Conservation (phyloP, 2,797 vertebrate genomes). For the Leuciscus waleckii region DNA sequence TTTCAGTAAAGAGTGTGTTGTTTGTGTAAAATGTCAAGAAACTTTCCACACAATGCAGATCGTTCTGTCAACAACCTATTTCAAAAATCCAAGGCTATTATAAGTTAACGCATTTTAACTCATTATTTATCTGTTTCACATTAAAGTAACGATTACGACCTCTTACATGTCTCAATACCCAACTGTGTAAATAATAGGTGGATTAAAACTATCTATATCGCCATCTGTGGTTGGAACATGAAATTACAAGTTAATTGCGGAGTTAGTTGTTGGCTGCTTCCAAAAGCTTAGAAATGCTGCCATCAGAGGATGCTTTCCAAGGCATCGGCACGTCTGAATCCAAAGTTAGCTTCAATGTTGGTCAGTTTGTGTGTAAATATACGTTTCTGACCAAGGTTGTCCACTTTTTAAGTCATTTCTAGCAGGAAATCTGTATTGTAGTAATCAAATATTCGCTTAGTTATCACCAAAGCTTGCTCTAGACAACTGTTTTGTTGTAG, state of each 20-base stretch:
- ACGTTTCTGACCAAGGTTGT: neutral
- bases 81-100: neutral
- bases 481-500: no score
- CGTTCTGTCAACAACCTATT: neutral
- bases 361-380: neutral
- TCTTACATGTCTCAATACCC: neutral
- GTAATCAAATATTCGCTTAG: neutral
- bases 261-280: neutral
- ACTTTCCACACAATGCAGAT: neutral
- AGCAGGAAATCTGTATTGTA: neutral
- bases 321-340: neutral
- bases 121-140: neutral
- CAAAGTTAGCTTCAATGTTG: neutral
- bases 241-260: neutral
- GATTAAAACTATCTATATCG: neutral
- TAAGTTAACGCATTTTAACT: neutral
- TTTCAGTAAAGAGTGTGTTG: neutral
- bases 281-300: neutral
- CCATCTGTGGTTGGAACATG: neutral
- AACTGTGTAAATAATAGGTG: neutral
- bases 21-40: conserved; percentile 7
- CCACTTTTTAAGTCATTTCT: neutral
- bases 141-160: neutral
- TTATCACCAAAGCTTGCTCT: no score
- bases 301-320: neutral